Conservation (phyloP, 2,797 vertebrate genomes). For the Numenius phaeopus region DNA sequence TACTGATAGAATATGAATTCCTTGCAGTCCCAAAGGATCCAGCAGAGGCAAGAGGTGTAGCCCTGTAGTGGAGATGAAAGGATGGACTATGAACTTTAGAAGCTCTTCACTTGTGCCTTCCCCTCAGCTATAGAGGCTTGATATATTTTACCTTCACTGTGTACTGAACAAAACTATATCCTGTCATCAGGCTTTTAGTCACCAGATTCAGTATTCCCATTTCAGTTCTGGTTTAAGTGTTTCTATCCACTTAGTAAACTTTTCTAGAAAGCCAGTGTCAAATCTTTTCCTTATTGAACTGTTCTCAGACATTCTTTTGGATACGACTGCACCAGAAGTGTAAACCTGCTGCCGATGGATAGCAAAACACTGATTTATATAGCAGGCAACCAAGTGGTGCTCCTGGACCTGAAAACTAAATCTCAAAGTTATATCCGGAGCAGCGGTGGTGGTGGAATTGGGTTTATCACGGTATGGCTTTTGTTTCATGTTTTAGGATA, state of each 20-base stretch:
- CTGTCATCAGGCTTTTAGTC: background rate
- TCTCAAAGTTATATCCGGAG: slow-evolving; percentile 87
- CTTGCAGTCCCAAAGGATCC: background rate
- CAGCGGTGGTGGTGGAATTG: slow-evolving; percentile 87
- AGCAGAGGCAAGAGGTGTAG: background rate
- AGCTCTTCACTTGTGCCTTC: background rate
- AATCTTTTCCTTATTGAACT: slow-evolving; percentile 75
- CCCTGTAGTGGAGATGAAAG: background rate
- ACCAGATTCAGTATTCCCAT: background rate
- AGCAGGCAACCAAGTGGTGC: slow-evolving; percentile 89
- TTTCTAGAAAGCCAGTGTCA: background rate
- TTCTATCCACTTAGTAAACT: background rate
- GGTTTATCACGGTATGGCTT: slow-evolving; percentile 84
- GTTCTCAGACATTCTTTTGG: slow-evolving; percentile 91
- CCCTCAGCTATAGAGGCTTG: background rate
- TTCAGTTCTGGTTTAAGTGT: background rate
- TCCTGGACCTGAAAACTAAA: slow-evolving; percentile 84
- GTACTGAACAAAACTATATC: background rate
- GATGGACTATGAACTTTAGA: background rate
- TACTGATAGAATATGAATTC: background rate
- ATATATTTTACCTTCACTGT: background rate
- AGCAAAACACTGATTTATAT: slow-evolving; percentile 84
- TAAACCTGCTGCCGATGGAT: slow-evolving; percentile 90
- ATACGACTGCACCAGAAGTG: slow-evolving; percentile 87
- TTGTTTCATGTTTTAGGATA: background rate